Conservation (phyloP, 2,888 invertebrate species). For the Helicoverpa assulta region DNA sequence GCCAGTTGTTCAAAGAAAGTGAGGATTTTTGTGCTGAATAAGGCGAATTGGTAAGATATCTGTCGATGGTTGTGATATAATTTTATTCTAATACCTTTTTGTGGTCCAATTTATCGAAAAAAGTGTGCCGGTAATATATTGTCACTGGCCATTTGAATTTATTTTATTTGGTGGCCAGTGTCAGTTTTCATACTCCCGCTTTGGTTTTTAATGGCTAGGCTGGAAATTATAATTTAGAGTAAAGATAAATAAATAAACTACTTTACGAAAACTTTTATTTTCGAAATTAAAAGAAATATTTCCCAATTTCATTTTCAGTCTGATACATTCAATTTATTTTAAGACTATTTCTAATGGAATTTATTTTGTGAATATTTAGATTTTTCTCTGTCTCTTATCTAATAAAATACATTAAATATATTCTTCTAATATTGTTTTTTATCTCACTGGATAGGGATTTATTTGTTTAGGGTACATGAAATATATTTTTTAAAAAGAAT, state of each 20-base stretch:
- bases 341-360: neutral
- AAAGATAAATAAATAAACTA: conserved; percentile 56
- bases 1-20: conserved; percentile 78
- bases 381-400: neutral
- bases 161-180: conserved; percentile 75
- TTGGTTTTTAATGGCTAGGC: conserved; percentile 69
- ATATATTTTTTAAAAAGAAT: too few species aligned
- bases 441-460: too few species aligned
- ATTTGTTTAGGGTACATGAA: too few species aligned
- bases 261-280: conserved; percentile 49
- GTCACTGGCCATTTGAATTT: conserved; percentile 71
- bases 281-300: conserved; percentile 20
- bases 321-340: conserved; percentile 28
- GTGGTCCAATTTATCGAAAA: conserved; percentile 25
- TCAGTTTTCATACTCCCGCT: conserved; percentile 64
- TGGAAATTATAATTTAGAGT: conserved; percentile 65
- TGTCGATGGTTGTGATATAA: conserved; percentile 31
- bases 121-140: conserved; percentile 35
- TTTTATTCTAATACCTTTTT: conserved; percentile 55
- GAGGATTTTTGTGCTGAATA: conserved; percentile 64
- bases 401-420: too few species aligned
- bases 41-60: conserved; percentile 68
- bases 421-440: too few species aligned
- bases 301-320: conserved; percentile 28
- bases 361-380: neutral